These are phyloP conservation scores for Sclerodermus sp. DNA, from an alignment of 2,888 invertebrate species.

Conservation along the genomic window DNA sequence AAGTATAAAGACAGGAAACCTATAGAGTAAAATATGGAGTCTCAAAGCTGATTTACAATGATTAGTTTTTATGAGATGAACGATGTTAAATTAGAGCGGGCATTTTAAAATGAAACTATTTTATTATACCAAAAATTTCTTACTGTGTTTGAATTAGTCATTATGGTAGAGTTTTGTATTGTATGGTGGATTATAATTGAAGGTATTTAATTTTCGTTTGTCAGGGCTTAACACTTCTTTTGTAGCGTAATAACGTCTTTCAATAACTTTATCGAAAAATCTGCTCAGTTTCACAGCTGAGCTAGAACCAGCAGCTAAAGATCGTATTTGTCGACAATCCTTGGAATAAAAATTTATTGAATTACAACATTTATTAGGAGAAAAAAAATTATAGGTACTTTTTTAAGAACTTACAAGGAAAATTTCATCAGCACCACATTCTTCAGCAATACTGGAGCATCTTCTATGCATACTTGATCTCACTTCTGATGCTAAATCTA, in stretches of 20 bases:
- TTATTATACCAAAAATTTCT: too few species aligned
- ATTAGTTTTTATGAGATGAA: too few species aligned
- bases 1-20: too few species aligned
- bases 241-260: slow-evolving; percentile 62
- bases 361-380: neutral
- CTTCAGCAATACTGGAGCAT: slow-evolving; percentile 77
- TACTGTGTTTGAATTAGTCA: slow-evolving; percentile 36
- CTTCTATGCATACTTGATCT: slow-evolving; percentile 65
- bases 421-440: slow-evolving; percentile 93
- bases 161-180: slow-evolving; percentile 65
- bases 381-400: neutral
- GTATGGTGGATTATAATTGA: slow-evolving; percentile 55
- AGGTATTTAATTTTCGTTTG: slow-evolving; percentile 59
- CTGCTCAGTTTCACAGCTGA: slow-evolving; percentile 91
- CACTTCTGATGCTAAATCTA: slow-evolving; percentile 81
- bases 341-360: slow-evolving; percentile 30
- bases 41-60: too few species aligned
- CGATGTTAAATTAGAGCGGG: too few species aligned
- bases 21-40: too few species aligned
- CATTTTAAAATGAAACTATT: too few species aligned
- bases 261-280: slow-evolving; percentile 88
- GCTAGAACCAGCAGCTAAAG: slow-evolving; percentile 90
- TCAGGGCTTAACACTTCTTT: slow-evolving; percentile 61
- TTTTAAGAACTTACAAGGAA: slow-evolving; percentile 71
- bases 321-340: slow-evolving; percentile 69